Evolutionary conservation across 2,113 vertebrate genomes (phyloP), one percentile per base, ranked within the genome.

Genomic region (Pelecanoides urinatrix): DNA sequence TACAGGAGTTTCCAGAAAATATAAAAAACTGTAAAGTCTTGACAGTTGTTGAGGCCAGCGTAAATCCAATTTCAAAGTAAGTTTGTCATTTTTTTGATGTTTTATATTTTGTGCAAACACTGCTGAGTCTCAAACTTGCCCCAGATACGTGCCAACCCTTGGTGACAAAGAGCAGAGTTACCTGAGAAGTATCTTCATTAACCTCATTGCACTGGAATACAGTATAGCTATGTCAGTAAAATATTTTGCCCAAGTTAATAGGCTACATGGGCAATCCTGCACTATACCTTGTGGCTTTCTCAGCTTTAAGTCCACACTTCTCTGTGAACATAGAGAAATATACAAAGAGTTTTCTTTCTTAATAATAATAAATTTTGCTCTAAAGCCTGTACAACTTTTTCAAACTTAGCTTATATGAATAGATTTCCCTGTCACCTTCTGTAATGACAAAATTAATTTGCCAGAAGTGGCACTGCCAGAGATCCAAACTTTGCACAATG

Each of bases 1-100:
- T 99, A 98, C 99, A 99, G 96, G 99, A 99, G 97, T 99, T 99
- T 98, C 99, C 99, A 97, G 99, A 99, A 98, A 99, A 99, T 94
- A 99, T 99, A 93, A 99, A 99, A 97, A 99, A 99, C 81, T 99
- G 99, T 98, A 99, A 99, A 98, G 98, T 99, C 95, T 98, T 99
- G 96, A 97, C 99, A 90, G 86, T 99, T 85, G 98, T 99, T 68
- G 99, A 99, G 96, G 99, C 99, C 95, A 99, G 99, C 26, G 99
- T 99, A 93, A 99, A 99, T 96, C 99, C 99, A 63, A 99, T 99
- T 98, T 99, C 99, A 91, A 99, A 99, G 99, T 99, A 97, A 99
- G 99, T 99, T 92, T 50, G 63, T 81, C 3, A 11, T 29, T 90
- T 71, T 66, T 92, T 47, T 13, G 0, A 18, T 61, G 4, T 32